Base-by-base conservation (phyloP, 2,797 vertebrate genomes). In the Tangara arthus region DNA sequence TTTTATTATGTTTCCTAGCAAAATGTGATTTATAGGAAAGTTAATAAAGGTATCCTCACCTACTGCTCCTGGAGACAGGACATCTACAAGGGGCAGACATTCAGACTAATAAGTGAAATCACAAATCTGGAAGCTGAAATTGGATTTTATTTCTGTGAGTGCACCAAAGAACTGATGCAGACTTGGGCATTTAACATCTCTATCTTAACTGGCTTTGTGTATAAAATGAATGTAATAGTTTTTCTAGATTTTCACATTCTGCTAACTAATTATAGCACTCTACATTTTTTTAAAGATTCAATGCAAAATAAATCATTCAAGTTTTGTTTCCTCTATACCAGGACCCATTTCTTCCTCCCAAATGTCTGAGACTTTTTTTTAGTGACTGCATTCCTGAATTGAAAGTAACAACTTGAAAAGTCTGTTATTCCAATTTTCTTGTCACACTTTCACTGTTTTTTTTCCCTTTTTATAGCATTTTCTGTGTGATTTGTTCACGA, bases 1-100 rank as follows among this genome's bases (percentile, higher is more conserved):
- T 94, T 97, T 95, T 97, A 95, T 96, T 96, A 94, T 87, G 87
- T 94, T 97, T 94, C 91, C 89, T 94, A 90, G 80, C 89, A 95
- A 95, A 94, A 96, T 87, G 46, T 95, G 93, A 95, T 96, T 95
- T 95, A 95, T 94, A 94, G 85, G 73, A 84, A 95, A 94, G 95
- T 84, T 95, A 96, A 96, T 96, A 96, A 95, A 96, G 91, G 93
- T 94, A 95, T 91, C 93, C 60, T 97, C 95, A 91, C 91, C 95
- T 96, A 76, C 73, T 84, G 89, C 81, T 96, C 89, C 85, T 94
- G 77, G 93, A 96, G 95, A 96, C 83, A 95, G 91, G 95, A 82
- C 77, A 88, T 94, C 83, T 95, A 92, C 93, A 91, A 90, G 73
- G 80, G 80, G 82, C 87, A 91, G 93, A 93, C 94, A 87, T 88